Conservation (phyloP, 2,888 invertebrate genomes). For the Strigamia transsilvanica region DNA sequence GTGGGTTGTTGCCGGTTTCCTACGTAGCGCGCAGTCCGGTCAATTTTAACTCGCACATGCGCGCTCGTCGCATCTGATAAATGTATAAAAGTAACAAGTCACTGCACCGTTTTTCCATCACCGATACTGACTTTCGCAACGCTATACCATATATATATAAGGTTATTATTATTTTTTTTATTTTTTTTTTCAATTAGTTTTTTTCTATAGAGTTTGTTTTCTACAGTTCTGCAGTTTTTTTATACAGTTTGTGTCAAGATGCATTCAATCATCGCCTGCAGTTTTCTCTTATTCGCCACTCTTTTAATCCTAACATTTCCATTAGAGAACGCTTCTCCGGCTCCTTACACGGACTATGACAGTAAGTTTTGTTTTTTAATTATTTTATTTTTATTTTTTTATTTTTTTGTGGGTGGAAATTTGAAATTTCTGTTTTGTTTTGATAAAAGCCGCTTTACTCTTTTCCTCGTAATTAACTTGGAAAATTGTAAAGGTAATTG, state of each 20-base stretch:
- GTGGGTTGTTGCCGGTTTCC: neutral
- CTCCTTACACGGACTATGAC: slow-evolving; percentile 47
- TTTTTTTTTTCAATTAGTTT: neutral
- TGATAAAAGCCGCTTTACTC: slow-evolving; percentile 3
- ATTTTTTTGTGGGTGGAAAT: neutral
- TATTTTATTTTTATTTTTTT: neutral
- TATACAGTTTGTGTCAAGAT: slow-evolving; percentile 7
- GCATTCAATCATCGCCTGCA: slow-evolving; percentile 31
- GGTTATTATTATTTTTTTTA: neutral
- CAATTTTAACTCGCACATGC: slow-evolving; percentile 39
- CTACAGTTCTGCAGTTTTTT: neutral
- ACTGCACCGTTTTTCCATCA: neutral
- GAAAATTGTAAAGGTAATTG: neutral
- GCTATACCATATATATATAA: neutral
- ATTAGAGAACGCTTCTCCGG: slow-evolving; percentile 37
- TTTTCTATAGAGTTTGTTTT: neutral
- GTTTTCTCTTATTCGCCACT: slow-evolving; percentile 28
- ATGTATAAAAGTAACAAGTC: slow-evolving; percentile 48
- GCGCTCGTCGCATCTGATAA: neutral
- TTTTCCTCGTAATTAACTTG: slow-evolving; percentile 18
- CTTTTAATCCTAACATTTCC: neutral
- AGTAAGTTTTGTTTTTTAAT: slow-evolving; percentile 10
- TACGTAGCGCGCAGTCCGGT: slow-evolving; percentile 20
- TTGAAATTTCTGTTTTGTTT: neutral
- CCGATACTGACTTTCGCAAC: neutral